Base-by-base conservation (phyloP, 2,888 invertebrate species). In the Heterodera filipjevi region DNA sequence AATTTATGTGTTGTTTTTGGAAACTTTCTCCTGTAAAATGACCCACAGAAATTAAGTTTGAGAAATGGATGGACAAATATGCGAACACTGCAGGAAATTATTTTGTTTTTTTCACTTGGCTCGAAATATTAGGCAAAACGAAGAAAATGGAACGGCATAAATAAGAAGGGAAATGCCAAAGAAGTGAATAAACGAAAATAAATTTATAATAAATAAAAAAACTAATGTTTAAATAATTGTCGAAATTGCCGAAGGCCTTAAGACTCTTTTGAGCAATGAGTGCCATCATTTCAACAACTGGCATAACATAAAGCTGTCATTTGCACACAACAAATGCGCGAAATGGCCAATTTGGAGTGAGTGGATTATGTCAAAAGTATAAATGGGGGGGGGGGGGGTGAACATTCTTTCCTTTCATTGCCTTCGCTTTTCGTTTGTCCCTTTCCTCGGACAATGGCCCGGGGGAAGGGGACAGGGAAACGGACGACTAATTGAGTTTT, bases 401-500 rank as follows among this genome's bases (percentile, higher is more conserved):
- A 59, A 59, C 59, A 59, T n/a, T n/a, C 59, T 59, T 59, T 59
- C 39, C 39, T 39, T 39, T 39, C 39, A 39, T 39, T 39, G 39
- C 39, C 53, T 39, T 39, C 39, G 49, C 49, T 49, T 49, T 49
- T 49, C 22, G 59, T 59, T 27, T 59, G n/a, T 27, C 59, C 6
- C 59, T 27, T 27, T 27, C 8, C 59, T 12, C 27, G 27, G 33
- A 33, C 68, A 68, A 33, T 68, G 68, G 33, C 68, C 27, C 59
- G 59, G 68, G 68, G 33, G 33, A 68, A 66, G 16, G 30, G 66
- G 30, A 22, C 53, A 53, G 53, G 53, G 66, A 32, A 68, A 33
- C 30, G 19, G 32, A 32, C 68, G 68, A 14, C 68, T 68, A 68
- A 68, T 68, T 68, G 68, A 68, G 68, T 68, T 68, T 32, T 68